Evolutionary conservation across 2,888 invertebrate genomes (phyloP).

Genomic region (Argynnis bischoffii): DNA sequence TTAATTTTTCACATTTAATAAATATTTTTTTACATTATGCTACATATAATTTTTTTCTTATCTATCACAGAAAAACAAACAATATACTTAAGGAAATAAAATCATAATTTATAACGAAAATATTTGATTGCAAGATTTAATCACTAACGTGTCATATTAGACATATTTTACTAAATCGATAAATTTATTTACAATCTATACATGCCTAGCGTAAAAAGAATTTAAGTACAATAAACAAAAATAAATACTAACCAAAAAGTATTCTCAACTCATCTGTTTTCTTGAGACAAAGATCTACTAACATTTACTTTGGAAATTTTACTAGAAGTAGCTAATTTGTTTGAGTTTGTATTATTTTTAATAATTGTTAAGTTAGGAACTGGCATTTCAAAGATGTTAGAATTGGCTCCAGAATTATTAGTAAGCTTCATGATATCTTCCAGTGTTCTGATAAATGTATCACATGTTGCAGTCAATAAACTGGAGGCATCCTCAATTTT

Average conservation of each 20-base stretch:
- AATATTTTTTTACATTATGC: background rate
- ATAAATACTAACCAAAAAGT: constrained; percentile 9
- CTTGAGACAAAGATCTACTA: constrained; percentile 70
- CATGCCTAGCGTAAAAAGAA: constrained; percentile 3
- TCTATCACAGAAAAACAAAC: constrained; percentile 28
- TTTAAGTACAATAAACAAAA: constrained; percentile 23
- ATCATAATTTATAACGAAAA: constrained; percentile 2
- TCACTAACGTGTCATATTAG: background rate
- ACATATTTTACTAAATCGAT: constrained; percentile 1
- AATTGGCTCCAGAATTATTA: constrained; percentile 53
- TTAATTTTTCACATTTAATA: constrained; percentile 4
- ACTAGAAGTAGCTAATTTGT: constrained; percentile 7
- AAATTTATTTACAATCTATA: constrained; percentile 11
- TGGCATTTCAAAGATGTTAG: constrained; percentile 63
- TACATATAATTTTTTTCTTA: background rate
- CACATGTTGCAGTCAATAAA: constrained; percentile 89
- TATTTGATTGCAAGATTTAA: constrained; percentile 3
- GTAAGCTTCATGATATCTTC: constrained; percentile 89
- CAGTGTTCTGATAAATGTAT: constrained; percentile 90
- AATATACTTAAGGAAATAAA: background rate
- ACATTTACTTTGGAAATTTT: constrained; percentile 62
- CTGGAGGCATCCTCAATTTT: constrained; percentile 88
- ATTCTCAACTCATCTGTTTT: constrained; percentile 68
- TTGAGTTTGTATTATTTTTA: constrained; percentile 52
- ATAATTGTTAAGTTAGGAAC: constrained; percentile 42